phyloP scores from a whole-genome alignment of 1,140 invertebrate species.

The Oedothorax gibbosus region DNA sequence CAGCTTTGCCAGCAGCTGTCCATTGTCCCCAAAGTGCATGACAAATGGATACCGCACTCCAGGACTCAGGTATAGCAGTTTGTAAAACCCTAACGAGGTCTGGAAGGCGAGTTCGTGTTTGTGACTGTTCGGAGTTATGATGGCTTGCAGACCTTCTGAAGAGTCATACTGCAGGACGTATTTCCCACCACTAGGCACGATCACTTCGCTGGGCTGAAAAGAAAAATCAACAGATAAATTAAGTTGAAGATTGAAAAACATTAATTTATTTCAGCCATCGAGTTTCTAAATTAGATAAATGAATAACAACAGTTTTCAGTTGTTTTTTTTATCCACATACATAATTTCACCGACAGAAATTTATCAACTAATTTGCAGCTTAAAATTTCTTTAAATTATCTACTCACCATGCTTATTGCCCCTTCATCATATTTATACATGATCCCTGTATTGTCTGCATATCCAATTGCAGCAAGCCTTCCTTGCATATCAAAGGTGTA shows the following conservation, averaged over 20 bases:
- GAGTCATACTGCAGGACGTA: slow-evolving; percentile 89
- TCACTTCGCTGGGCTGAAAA: slow-evolving; percentile 82
- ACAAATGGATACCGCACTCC: slow-evolving; percentile 81
- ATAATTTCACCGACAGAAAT: background rate
- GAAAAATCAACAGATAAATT: background rate
- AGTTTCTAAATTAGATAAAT: too few species aligned
- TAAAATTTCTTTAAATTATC: background rate
- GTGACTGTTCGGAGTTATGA: slow-evolving; percentile 86
- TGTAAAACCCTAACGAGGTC: slow-evolving; percentile 80
- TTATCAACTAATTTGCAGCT: background rate
- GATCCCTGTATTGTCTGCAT: slow-evolving; percentile 79
- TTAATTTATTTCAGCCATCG: too few species aligned
- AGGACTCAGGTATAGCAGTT: slow-evolving; percentile 89
- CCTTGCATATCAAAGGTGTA: slow-evolving; percentile 90
- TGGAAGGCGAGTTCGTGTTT: slow-evolving; percentile 91
- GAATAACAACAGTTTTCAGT: too few species aligned
- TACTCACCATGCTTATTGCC: slow-evolving; percentile 69
- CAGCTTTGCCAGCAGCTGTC: slow-evolving; percentile 82
- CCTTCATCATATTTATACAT: slow-evolving; percentile 85
- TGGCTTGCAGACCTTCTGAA: slow-evolving; percentile 85
- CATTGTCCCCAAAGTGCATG: slow-evolving; percentile 90
- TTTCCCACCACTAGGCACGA: slow-evolving; percentile 86
- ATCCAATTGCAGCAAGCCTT: slow-evolving; percentile 83
- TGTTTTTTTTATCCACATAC: too few species aligned
- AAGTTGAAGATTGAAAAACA: too few species aligned